These are phyloP conservation scores for Anagrus nilaparvatae DNA, from an alignment of 1,140 invertebrate species.

Conservation along the genomic window DNA sequence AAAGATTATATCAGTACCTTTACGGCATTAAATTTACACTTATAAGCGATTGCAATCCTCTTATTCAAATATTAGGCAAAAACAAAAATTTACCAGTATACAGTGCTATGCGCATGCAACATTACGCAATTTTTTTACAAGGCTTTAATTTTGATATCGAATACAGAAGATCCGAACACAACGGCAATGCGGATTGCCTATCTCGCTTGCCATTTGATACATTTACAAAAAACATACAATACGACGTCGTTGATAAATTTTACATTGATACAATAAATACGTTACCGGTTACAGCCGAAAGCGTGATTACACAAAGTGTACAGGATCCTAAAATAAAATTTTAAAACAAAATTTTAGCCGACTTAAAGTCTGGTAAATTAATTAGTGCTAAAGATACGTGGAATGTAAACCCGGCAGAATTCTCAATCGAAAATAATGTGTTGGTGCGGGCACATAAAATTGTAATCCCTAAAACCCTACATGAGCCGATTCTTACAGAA, in stretches of 20 bases:
- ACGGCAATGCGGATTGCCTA: constrained; percentile 20
- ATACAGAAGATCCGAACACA: constrained; percentile 12
- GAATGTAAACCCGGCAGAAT: constrained; percentile 2
- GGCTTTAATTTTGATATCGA: constrained; percentile 1
- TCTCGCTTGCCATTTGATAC: constrained; percentile 10
- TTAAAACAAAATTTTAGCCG: too few species aligned
- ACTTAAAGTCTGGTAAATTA: too few species aligned
- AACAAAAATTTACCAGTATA: constrained; percentile 18
- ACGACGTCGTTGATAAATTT: neutral
- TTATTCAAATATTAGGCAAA: constrained; percentile 22
- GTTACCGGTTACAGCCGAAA: neutral
- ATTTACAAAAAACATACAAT: neutral
- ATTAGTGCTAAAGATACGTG: neutral
- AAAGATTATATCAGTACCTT: neutral
- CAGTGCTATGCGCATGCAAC: constrained; percentile 2
- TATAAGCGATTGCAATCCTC: neutral
- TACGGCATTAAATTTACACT: neutral
- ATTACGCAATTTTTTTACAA: constrained; percentile 4
- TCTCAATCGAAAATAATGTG: constrained; percentile 8
- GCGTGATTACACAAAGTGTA: neutral
- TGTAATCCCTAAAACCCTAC: constrained; percentile 6
- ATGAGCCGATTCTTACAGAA: constrained; percentile 21
- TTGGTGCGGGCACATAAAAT: constrained; percentile 11
- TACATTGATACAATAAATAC: neutral
- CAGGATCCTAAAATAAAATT: too few species aligned